Base-by-base conservation (phyloP, 2,888 invertebrate genomes). In the Ypsolopha sequella region DNA sequence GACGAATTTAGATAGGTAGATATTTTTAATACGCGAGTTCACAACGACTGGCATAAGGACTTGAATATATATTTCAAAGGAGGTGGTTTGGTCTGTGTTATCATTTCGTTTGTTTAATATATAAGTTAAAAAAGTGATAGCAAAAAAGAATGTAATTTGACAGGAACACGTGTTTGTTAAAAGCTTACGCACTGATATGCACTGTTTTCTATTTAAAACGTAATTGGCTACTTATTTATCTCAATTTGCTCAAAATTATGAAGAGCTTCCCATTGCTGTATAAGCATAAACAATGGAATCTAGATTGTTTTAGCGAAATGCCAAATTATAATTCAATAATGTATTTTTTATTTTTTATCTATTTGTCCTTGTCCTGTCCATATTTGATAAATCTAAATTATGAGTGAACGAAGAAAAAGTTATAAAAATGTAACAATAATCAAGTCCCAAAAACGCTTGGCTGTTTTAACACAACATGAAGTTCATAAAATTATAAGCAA, bases 1-100 rank as follows among this genome's bases (percentile, higher is more conserved):
- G 36, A 47, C 76, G 77, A 82, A 80, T 74, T 61, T 85, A 84
- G 84, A 71, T 85, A 84, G 85, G 81, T 84, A 85, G 84, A 76
- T 80, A 82, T 51, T 81, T 82, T 78, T 78, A 84, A 81, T 81
- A 82, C 75, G 76, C 73, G 73, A 77, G 73, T 79, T 73, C 79
- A 77, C 72, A 76, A 73, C 70, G 33, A 34, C 11, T 11, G 35
- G 36, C 34, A 10, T 46, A 10, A 10, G 10, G 34, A 34, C 35
- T 24, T 24, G 24, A 24, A 24, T 24, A 24, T 24, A 24, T 24
- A 24, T 24, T 24, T 3, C 24, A 24, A 24, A 24, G 24, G 24
- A 3, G 24, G 4, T 24, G 24, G 24, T 24, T 24, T 24, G 24
- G 24, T 24, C 24, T 24, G 4, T 24, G 2, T 24, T 24, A 24